These are phyloP conservation scores for Mus minutoides DNA, from an alignment of 2,797 vertebrate genomes.

Conservation along the genomic window DNA sequence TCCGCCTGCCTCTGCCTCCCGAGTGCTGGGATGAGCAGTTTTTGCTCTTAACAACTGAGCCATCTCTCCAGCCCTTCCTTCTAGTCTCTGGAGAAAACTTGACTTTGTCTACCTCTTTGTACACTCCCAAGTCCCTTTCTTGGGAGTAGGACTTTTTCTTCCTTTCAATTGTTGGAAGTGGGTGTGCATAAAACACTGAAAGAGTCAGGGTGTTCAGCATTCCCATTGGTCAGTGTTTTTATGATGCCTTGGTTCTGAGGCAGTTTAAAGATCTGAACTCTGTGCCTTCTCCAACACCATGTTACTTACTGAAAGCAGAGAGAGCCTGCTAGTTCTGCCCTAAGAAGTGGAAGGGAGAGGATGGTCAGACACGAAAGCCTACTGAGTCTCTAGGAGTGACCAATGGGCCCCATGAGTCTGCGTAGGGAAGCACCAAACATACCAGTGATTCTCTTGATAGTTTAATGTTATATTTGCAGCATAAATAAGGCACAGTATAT, in stretches of 20 bases:
- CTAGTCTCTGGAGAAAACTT: not conserved
- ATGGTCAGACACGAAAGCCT: not conserved
- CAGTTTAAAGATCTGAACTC: not conserved
- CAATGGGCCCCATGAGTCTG: not conserved
- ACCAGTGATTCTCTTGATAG: slow-evolving; percentile 80
- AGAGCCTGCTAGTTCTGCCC: not conserved
- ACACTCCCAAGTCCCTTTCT: not conserved
- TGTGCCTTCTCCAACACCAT: not conserved
- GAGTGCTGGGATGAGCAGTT: too few species aligned
- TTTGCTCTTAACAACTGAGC: not conserved
- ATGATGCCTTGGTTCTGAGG: not conserved
- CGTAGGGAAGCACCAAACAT: slow-evolving; percentile 71
- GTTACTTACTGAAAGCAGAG: slow-evolving; percentile 36
- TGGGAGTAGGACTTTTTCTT: not conserved
- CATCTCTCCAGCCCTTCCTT: not conserved
- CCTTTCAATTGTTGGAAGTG: not conserved
- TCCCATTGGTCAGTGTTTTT: not conserved
- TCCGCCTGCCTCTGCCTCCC: too few species aligned
- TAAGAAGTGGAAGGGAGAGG: not conserved
- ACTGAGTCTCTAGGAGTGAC: not conserved
- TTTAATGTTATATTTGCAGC: slow-evolving; percentile 90
- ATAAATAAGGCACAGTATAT: slow-evolving; percentile 92
- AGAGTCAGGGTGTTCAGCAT: not conserved
- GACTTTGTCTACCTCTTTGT: not conserved
- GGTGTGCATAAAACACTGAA: not conserved